Evolutionary conservation across 2,797 vertebrate species (phyloP).

Genomic region (Sitta carolinensis): DNA sequence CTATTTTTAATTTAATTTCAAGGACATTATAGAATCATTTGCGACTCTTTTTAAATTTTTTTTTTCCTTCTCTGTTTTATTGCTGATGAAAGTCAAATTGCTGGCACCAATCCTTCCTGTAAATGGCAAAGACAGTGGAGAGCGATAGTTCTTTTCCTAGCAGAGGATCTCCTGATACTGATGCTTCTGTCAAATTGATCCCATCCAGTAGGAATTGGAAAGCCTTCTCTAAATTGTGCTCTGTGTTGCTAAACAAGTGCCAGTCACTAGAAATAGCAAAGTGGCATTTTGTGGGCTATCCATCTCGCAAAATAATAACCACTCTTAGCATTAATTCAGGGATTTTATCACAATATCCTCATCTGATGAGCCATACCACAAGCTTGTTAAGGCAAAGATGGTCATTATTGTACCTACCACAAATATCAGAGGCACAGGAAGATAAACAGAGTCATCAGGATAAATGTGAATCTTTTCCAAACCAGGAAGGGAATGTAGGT

Average conservation of each 20-base stretch:
- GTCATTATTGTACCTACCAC: constrained; percentile 17
- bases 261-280: constrained; percentile 65
- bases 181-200: constrained; percentile 57
- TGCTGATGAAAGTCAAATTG: constrained; percentile 61
- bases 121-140: constrained; percentile 62
- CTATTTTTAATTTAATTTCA: constrained; percentile 70
- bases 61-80: constrained; percentile 34
- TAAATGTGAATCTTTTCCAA: neutral
- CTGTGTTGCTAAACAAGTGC: constrained; percentile 69
- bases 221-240: constrained; percentile 59
- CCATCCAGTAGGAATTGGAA: constrained; percentile 47
- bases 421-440: neutral
- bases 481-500: neutral
- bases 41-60: neutral
- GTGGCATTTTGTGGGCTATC: constrained; percentile 61
- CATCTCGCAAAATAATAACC: constrained; percentile 51
- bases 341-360: constrained; percentile 25
- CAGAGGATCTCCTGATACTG: constrained; percentile 55
- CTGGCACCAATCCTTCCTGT: constrained; percentile 55
- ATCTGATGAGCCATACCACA: neutral
- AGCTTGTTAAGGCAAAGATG: neutral
- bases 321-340: constrained; percentile 37
- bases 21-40: constrained; percentile 61
- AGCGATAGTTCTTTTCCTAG: constrained; percentile 61
- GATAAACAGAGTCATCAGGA: neutral